Evolutionary conservation across 37 sponge, comb jelly and placozoan genomes (phyloP).

Genomic region (Cliona cf. orientalis): DNA sequence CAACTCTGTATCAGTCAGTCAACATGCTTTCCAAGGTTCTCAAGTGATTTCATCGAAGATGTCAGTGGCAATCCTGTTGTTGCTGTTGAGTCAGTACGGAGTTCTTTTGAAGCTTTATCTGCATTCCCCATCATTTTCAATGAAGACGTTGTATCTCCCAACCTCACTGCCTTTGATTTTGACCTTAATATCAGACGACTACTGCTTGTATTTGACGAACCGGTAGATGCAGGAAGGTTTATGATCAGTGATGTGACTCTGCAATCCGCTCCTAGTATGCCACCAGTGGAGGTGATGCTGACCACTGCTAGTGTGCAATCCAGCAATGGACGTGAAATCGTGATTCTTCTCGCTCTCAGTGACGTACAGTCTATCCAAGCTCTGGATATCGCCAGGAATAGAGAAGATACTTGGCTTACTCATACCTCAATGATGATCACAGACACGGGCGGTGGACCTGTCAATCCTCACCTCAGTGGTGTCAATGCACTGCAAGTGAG

Average conservation of each 20-base stretch:
- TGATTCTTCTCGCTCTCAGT: conserved; percentile 28
- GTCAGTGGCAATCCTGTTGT: conserved; percentile 75
- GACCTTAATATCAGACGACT: conserved; percentile 70
- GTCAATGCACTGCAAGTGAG: conserved; percentile 75
- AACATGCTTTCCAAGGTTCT: conserved; percentile 69
- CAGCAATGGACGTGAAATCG: conserved; percentile 37
- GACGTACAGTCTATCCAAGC: conserved; percentile 69
- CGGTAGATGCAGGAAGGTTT: conserved; percentile 54
- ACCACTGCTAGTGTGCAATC: conserved; percentile 17
- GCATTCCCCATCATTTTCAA: conserved; percentile 9
- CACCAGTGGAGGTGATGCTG: conserved; percentile 27
- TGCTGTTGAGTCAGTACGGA: conserved; percentile 10
- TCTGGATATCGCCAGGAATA: conserved; percentile 46
- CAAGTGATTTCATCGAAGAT: conserved; percentile 68
- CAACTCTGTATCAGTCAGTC: conserved; percentile 51
- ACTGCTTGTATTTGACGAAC: conserved; percentile 79
- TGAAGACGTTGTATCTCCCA: conserved; percentile 61
- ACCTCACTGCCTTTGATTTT: conserved; percentile 76
- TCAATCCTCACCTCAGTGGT: conserved; percentile 57
- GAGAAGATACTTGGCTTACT: conserved; percentile 69
- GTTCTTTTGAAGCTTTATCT: neutral
- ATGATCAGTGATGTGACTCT: conserved; percentile 44
- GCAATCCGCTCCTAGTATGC: conserved; percentile 45
- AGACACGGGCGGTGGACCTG: conserved; percentile 43
- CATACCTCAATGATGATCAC: conserved; percentile 59